Conservation (phyloP, 2,797 vertebrate species). For the Tokudaia muenninki region DNA sequence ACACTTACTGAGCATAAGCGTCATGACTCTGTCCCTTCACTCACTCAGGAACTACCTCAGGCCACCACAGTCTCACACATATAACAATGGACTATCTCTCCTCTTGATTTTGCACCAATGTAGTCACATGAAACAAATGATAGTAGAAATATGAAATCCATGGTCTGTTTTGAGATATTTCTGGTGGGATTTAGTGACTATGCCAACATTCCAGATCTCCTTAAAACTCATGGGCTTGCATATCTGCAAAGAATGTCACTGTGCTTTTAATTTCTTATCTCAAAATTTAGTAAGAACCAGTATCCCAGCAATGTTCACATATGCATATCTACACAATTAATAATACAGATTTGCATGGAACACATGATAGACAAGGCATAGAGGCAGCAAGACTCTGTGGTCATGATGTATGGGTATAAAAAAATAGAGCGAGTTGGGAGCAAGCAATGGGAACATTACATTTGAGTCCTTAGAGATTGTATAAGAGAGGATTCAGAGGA, state of each 20-base stretch:
- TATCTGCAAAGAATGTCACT: not conserved
- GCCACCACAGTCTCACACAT: not conserved
- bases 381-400: not conserved
- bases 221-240: not conserved
- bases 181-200: not conserved
- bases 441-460: not conserved
- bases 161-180: constrained; percentile 36
- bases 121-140: not conserved
- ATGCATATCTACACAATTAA: not conserved
- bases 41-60: not conserved
- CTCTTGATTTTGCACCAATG: not conserved
- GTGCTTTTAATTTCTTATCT: constrained; percentile 2
- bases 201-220: not conserved
- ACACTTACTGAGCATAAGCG: not conserved
- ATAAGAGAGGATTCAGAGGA: not conserved
- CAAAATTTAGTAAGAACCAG: not conserved
- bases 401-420: not conserved
- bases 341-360: not conserved
- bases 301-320: not conserved
- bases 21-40: not conserved
- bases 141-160: not conserved
- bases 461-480: not conserved
- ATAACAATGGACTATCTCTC: not conserved
- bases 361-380: not conserved
- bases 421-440: not conserved